Evolutionary conservation across 2,888 invertebrate genomes (phyloP).

Genomic region (Timema podura): DNA sequence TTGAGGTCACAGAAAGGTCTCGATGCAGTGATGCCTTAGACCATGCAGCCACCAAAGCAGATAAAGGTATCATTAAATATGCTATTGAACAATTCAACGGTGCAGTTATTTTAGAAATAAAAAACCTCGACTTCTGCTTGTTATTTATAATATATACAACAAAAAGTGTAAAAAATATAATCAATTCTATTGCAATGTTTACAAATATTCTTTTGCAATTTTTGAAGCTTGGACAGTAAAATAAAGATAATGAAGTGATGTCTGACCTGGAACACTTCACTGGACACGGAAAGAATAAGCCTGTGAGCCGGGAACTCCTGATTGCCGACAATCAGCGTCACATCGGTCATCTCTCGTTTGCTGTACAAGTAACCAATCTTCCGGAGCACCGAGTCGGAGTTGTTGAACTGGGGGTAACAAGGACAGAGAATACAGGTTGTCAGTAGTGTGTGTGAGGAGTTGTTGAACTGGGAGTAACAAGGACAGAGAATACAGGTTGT

Average conservation of each 20-base stretch:
- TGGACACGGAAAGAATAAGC: conserved; percentile 86
- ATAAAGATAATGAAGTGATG: background rate
- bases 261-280: conserved; percentile 88
- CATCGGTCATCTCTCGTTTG: conserved; percentile 85
- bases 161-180: too few species aligned
- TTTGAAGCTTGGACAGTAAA: background rate
- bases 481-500: too few species aligned
- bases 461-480: too few species aligned
- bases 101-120: too few species aligned
- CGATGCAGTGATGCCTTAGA: too few species aligned
- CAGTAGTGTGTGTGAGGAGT: background rate
- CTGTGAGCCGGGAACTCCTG: conserved; percentile 83
- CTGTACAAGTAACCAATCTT: conserved; percentile 81
- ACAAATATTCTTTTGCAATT: background rate
- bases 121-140: too few species aligned
- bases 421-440: background rate
- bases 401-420: conserved; percentile 65
- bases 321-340: conserved; percentile 77
- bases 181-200: background rate
- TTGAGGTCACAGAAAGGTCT: too few species aligned
- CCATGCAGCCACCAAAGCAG: too few species aligned
- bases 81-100: too few species aligned
- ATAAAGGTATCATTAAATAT: too few species aligned
- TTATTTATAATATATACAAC: too few species aligned
- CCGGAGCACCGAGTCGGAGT: conserved; percentile 73